phyloP scores from a whole-genome alignment of 2,797 vertebrate species.

The Mormyrus hasselquistii region DNA sequence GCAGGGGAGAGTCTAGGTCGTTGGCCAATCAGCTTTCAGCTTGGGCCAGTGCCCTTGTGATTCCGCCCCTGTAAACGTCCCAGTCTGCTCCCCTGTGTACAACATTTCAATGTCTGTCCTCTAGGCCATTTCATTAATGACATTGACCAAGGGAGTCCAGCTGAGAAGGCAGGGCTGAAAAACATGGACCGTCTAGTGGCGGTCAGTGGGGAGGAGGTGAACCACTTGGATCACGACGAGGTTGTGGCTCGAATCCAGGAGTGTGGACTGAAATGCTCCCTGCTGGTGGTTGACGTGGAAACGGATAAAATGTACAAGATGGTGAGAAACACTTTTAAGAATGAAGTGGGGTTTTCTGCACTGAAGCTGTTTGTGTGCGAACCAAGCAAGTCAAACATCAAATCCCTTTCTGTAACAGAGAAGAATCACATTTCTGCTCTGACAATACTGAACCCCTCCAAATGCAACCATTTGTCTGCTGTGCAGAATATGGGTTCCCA shows the following conservation, averaged over 20 bases:
- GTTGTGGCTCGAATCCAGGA: slow-evolving; percentile 71
- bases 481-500: not conserved
- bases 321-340: slow-evolving; percentile 54
- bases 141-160: slow-evolving; percentile 73
- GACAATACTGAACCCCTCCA: not conserved
- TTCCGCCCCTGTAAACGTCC: not conserved
- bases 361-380: not conserved
- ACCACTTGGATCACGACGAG: slow-evolving; percentile 64
- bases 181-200: slow-evolving; percentile 77
- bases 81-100: not conserved
- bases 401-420: not conserved
- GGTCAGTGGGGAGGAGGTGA: slow-evolving; percentile 69
- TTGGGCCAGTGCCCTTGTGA: not conserved
- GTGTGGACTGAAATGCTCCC: slow-evolving; percentile 60
- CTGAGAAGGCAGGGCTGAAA: slow-evolving; percentile 67
- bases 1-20: not conserved
- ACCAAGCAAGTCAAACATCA: not conserved
- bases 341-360: not conserved
- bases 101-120: not conserved
- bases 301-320: slow-evolving; percentile 72
- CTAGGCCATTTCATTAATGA: slow-evolving; percentile 77
- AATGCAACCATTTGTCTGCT: not conserved
- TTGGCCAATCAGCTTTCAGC: not conserved
- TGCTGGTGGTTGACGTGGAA: slow-evolving; percentile 76
- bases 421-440: not conserved